phyloP scores from a whole-genome alignment of 2,888 invertebrate genomes.

The Agrotis segetum region DNA sequence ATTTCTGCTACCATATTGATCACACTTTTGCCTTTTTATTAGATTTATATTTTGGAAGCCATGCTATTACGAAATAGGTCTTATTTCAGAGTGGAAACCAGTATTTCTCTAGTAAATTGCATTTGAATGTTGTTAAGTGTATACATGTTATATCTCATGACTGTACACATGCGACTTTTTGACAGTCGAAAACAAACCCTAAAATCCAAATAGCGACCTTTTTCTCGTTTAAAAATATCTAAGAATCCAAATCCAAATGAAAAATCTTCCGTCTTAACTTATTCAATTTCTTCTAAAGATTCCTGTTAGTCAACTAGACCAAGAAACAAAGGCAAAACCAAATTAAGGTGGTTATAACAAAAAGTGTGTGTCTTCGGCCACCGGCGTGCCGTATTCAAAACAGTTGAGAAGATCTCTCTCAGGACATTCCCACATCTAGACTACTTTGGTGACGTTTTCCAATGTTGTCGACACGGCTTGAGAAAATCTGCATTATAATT shows the following conservation, averaged over 20 bases:
- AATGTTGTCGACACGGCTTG: constrained; percentile 65
- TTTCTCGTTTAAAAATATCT: background rate
- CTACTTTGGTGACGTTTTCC: constrained; percentile 70
- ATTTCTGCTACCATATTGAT: too few relatives aligned
- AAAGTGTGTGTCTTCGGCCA: constrained; percentile 78
- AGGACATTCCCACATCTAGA: constrained; percentile 85
- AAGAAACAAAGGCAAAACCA: constrained; percentile 76
- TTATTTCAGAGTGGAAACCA: too few relatives aligned
- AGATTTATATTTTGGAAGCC: too few relatives aligned
- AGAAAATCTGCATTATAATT: background rate
- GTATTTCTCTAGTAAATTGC: too few relatives aligned
- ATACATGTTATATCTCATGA: too few relatives aligned
- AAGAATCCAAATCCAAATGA: background rate
- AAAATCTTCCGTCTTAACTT: background rate
- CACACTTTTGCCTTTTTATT: too few relatives aligned
- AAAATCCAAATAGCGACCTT: background rate
- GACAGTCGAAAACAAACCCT: too few relatives aligned
- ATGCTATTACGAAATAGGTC: too few relatives aligned
- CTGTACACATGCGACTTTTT: too few relatives aligned
- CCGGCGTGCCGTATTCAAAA: constrained; percentile 78
- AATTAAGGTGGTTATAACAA: constrained; percentile 80
- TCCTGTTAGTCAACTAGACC: constrained; percentile 25
- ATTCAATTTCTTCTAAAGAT: background rate
- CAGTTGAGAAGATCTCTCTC: constrained; percentile 84
- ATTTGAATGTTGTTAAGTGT: too few relatives aligned